phyloP scores from a whole-genome alignment of 2,888 invertebrate species.

The Trichogramma dendrolimi region DNA sequence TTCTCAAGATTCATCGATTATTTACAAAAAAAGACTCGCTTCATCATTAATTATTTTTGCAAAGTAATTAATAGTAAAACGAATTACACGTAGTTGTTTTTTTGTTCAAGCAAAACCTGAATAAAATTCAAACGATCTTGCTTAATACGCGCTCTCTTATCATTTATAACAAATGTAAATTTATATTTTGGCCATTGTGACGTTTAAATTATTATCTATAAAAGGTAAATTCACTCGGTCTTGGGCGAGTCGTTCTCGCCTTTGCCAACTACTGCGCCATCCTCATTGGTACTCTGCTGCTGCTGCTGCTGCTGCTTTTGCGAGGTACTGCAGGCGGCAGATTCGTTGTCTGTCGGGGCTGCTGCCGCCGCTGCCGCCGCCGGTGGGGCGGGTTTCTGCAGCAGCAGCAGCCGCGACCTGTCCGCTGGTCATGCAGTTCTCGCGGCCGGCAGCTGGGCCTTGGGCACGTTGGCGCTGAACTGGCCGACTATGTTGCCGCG shows the following conservation, averaged over 20 bases:
- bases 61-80: no score
- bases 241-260: neutral
- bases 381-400: neutral
- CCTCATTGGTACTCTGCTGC: neutral
- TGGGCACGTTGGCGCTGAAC: conserved; percentile 52
- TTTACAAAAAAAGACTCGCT: no score
- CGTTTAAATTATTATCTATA: no score
- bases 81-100: no score
- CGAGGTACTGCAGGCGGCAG: neutral
- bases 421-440: conserved; percentile 10
- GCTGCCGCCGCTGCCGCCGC: neutral
- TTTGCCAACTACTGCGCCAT: neutral
- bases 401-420: neutral
- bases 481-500: conserved; percentile 59
- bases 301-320: neutral
- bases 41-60: no score
- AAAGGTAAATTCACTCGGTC: no score
- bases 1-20: no score
- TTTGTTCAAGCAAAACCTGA: no score
- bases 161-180: no score
- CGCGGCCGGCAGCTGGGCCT: conserved; percentile 33
- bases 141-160: no score
- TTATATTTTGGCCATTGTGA: no score
- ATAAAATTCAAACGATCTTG: no score
- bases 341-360: neutral